Evolutionary conservation across 1,140 invertebrate genomes (phyloP).

Genomic region (Drosophila subobscura): DNA sequence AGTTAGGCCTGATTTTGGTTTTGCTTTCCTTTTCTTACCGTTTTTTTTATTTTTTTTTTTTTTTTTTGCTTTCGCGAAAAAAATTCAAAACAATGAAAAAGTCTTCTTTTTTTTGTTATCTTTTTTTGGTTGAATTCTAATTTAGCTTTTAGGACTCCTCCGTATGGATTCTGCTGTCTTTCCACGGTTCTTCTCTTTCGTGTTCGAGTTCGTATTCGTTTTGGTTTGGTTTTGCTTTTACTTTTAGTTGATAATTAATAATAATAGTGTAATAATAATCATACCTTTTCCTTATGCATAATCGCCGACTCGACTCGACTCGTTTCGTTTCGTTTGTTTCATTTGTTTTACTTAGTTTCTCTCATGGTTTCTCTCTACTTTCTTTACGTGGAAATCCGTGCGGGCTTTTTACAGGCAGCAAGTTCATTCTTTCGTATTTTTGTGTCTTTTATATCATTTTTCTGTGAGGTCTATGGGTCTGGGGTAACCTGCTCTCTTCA

Average conservation of each 20-base stretch:
- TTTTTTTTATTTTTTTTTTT: constrained; percentile 7
- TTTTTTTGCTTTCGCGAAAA: constrained; percentile 24
- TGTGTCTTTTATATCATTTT: constrained; percentile 30
- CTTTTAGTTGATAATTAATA: constrained; percentile 65
- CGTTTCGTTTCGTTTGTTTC: no score
- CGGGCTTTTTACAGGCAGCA: constrained; percentile 41
- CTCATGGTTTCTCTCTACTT: constrained; percentile 6
- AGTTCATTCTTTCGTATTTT: constrained; percentile 20
- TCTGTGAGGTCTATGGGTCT: constrained; percentile 18
- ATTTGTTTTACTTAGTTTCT: constrained; percentile 18
- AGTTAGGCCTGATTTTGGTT: constrained; percentile 42
- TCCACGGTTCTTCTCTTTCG: no score
- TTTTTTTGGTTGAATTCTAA: constrained; percentile 44
- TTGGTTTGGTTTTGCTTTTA: constrained; percentile 31
- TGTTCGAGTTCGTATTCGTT: no score
- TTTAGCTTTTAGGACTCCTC: constrained; percentile 29
- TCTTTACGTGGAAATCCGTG: constrained; percentile 54
- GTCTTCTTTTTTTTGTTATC: constrained; percentile 22
- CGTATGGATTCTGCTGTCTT: constrained; percentile 31
- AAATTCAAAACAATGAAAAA: constrained; percentile 38
- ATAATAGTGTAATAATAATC: constrained; percentile 74
- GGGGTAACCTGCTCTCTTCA: constrained; percentile 15
- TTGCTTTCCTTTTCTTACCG: not conserved
- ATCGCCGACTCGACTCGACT: constrained; percentile 33
- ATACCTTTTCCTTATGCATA: constrained; percentile 61